Conservation (phyloP, 2,888 invertebrate genomes). For the Agonum fuliginosum region DNA sequence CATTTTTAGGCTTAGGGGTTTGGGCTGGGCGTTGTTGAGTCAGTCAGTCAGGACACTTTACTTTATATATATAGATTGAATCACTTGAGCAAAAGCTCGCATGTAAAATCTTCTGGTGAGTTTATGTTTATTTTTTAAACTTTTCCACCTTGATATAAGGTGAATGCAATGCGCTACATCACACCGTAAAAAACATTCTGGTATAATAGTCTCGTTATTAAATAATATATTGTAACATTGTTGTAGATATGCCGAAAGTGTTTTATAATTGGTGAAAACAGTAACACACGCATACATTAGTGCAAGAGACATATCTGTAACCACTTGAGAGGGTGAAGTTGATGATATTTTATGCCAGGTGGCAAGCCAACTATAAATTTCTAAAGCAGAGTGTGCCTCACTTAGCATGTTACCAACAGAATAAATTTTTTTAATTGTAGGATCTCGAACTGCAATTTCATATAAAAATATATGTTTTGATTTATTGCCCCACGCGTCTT, state of each 20-base stretch:
- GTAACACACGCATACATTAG: constrained; percentile 49
- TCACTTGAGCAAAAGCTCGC: constrained; percentile 43
- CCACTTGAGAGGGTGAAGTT: constrained; percentile 37
- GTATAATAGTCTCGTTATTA: neutral
- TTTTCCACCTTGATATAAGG: constrained; percentile 11
- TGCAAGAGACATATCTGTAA: constrained; percentile 45
- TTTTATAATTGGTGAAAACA: constrained; percentile 48
- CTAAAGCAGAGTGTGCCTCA: constrained; percentile 24
- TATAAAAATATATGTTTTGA: constrained; percentile 13
- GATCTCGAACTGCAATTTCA: neutral
- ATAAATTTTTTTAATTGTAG: constrained; percentile 11
- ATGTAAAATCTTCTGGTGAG: constrained; percentile 48
- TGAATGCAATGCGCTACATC: constrained; percentile 24
- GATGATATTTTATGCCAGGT: constrained; percentile 13
- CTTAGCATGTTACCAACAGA: constrained; percentile 39
- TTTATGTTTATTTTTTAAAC: constrained; percentile 46
- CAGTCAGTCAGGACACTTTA: no score
- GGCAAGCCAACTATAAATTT: constrained; percentile 36
- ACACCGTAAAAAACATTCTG: constrained; percentile 12
- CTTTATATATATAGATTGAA: no score
- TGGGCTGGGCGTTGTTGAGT: no score
- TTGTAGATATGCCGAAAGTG: no score
- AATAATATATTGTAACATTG: constrained; percentile 25
- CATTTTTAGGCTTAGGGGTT: no score
- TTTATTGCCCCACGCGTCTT: neutral